phyloP scores from a whole-genome alignment of 2,888 invertebrate genomes.

The Fabriciana adippe region DNA sequence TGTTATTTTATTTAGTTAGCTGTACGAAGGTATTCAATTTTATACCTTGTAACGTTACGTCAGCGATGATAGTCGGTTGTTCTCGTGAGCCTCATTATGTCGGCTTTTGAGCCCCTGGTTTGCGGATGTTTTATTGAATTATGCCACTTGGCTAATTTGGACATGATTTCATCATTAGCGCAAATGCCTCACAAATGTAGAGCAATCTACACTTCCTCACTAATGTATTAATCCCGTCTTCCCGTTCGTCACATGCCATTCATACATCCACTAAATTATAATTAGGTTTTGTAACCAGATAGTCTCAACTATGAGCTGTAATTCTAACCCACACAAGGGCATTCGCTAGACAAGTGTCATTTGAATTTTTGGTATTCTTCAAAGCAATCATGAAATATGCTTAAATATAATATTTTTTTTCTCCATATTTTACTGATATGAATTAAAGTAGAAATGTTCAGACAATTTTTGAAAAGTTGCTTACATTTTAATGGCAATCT shows the following conservation, averaged over 20 bases:
- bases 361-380: no score
- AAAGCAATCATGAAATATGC: no score
- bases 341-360: no score
- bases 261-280: not conserved
- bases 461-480: no score
- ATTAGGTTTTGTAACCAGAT: not conserved
- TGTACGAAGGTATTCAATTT: slow-evolving; percentile 13
- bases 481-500: no score
- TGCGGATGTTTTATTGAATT: slow-evolving; percentile 37
- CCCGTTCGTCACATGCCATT: not conserved
- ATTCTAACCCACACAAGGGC: not conserved
- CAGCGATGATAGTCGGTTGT: slow-evolving; percentile 37
- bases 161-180: slow-evolving; percentile 32
- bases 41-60: slow-evolving; percentile 38
- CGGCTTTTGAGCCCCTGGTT: slow-evolving; percentile 25
- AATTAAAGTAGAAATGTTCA: no score
- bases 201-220: slow-evolving; percentile 18
- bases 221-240: slow-evolving; percentile 2
- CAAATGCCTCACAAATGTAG: slow-evolving; percentile 16
- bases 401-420: no score
- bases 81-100: slow-evolving; percentile 13
- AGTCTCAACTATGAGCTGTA: not conserved
- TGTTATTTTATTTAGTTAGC: not conserved
- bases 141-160: slow-evolving; percentile 34
- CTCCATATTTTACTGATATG: no score